Evolutionary conservation across 2,888 invertebrate genomes (phyloP), one percentile per base, ranked within the genome.

Genomic region (Cataglyphis livida): DNA sequence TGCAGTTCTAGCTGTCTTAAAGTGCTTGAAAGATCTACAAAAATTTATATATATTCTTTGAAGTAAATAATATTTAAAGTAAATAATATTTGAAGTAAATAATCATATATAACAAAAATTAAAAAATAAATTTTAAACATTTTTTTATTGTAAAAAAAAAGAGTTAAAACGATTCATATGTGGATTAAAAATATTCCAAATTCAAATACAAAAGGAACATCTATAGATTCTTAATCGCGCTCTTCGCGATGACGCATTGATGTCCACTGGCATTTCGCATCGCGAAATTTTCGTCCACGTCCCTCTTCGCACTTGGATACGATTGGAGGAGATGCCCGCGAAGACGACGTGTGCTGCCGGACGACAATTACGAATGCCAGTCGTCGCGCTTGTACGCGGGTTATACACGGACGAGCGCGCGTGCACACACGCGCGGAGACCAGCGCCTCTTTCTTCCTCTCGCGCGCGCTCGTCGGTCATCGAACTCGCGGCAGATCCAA

Each of bases 401-500:
- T n/a, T 64, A 74, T 75, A 57, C 64, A 28, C 48, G 81, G 59
- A 38, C 73, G 38, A 28, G 35, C 3, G 41, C 6, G 62, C 38
- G 76, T 82, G 82, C 82, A 68, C 64, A 83, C 83, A 32, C 71
- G 71, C 38, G 51, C 51, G 32, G 68, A 74, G 59, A 70, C 61
- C 75, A 78, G 85, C 71, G 71, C 84, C 85, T 87, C 85, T 87
- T 89, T 89, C 88, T 83, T 62, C 48, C 41, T 89, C 83, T 70
- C 73, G 87, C 21, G 54, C 51, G 76, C 75, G 84, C 65, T 83
- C 84, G 87, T 86, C 90, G 91, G 91, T 91, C 91, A 86, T 91
- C 91, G 91, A 91, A 91, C 91, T 85, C 91, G 83, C 87, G 87
- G 87, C 87, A 87, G 89, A 91, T 91, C 89, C 91, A 91, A 91